Percentiles rank a stretch among this genome's conserved stretches.
phyloP scores from a whole-genome alignment of 2,113 vertebrate species.

The Anarrhichthys ocellatus region DNA sequence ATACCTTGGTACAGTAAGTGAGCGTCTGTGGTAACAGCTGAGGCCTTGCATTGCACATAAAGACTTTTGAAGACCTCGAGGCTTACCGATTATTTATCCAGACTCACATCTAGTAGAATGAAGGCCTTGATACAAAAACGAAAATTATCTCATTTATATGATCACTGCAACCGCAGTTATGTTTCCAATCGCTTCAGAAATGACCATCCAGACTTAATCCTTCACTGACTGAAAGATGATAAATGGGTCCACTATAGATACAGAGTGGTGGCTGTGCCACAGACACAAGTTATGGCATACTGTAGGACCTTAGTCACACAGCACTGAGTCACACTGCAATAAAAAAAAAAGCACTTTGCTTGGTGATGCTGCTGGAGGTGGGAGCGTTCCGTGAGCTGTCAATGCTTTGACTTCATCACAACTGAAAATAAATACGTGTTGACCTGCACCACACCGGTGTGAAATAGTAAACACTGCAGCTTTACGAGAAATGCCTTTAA shows the following conservation, averaged over 20 bases:
- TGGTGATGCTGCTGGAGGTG: background rate
- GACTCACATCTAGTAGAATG: background rate
- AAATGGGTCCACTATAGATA: background rate
- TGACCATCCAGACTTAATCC: background rate
- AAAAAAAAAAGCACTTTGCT: conserved; percentile 4
- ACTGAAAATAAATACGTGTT: background rate
- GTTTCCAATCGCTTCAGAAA: background rate
- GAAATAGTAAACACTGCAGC: conserved; percentile 4
- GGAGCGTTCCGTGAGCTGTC: conserved; percentile 6
- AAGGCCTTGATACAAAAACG: background rate
- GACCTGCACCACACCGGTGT: background rate
- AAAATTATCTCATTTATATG: background rate
- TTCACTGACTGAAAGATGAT: background rate
- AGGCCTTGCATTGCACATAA: background rate
- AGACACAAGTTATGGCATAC: conserved; percentile 7
- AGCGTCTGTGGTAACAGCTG: background rate
- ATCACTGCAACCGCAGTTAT: background rate
- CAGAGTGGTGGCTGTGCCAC: background rate
- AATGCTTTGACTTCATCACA: conserved; percentile 22
- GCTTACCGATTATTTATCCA: background rate
- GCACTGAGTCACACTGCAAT: conserved; percentile 36
- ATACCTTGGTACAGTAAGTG: background rate
- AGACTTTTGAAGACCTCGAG: background rate
- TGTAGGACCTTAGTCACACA: conserved; percentile 9
- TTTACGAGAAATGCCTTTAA: background rate